A percentile compares a stretch with the other conserved stretches of the same genome.
Evolutionary conservation across 2,113 vertebrate species (phyloP).

Genomic region (Eurypyga helias): DNA sequence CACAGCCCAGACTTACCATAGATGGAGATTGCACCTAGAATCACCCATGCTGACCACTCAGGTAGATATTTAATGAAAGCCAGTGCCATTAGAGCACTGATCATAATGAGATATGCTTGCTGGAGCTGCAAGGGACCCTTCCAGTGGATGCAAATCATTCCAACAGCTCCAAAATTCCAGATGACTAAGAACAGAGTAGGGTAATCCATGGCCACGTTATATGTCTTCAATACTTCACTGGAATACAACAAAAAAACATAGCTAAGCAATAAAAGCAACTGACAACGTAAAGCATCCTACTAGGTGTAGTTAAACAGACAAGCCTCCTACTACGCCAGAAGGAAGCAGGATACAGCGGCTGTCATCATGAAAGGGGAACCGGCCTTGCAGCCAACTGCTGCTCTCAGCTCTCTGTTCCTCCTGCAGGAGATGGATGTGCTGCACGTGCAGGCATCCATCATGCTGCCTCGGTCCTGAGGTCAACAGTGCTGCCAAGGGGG

Average conservation of each 20-base stretch:
- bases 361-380: neutral
- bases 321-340: neutral
- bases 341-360: neutral
- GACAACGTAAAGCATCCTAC: neutral
- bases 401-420: neutral
- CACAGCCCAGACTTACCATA: conserved; percentile 82
- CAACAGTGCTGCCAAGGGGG: neutral
- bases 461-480: neutral
- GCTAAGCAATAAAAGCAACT: neutral
- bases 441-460: neutral
- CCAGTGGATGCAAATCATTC: conserved; percentile 99
- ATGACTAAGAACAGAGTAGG: conserved; percentile 88
- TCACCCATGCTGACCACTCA: conserved; percentile 97
- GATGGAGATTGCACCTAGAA: conserved; percentile 94
- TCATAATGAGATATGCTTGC: conserved; percentile 96
- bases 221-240: conserved; percentile 94
- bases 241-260: neutral
- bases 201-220: conserved; percentile 96
- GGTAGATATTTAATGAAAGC: conserved; percentile 99
- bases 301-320: neutral
- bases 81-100: conserved; percentile 98
- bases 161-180: conserved; percentile 97
- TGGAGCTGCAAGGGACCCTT: conserved; percentile 94
- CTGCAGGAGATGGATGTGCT: neutral
- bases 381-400: neutral